A percentile compares a stretch with the other conserved stretches of the same genome.
Conservation (phyloP, 2,113 vertebrate genomes). For the Scalopus aquaticus region DNA sequence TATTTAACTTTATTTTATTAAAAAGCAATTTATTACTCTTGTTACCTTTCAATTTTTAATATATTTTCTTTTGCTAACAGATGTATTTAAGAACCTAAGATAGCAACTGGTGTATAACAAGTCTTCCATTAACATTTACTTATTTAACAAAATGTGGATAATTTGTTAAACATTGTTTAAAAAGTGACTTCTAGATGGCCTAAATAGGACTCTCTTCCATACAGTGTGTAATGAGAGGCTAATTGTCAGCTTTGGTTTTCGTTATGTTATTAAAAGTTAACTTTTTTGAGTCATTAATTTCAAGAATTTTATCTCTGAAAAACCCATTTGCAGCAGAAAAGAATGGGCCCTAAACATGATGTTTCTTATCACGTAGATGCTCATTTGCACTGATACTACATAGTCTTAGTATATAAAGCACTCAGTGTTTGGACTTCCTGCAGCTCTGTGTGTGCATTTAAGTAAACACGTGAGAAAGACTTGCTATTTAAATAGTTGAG, state of each 20-base stretch:
- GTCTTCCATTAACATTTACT: slow-evolving; percentile 32
- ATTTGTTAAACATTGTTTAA: slow-evolving; percentile 21
- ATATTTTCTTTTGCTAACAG: neutral
- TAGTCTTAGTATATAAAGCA: slow-evolving; percentile 69
- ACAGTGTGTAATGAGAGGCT: neutral
- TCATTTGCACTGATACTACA: slow-evolving; percentile 58
- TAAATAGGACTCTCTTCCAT: neutral
- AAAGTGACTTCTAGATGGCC: neutral
- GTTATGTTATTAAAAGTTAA: slow-evolving; percentile 32
- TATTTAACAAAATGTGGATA: slow-evolving; percentile 3
- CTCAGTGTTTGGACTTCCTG: slow-evolving; percentile 72
- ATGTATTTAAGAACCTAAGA: neutral
- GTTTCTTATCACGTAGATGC: slow-evolving; percentile 64
- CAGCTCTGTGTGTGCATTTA: slow-evolving; percentile 63
- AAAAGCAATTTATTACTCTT: slow-evolving; percentile 32
- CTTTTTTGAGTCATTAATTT: slow-evolving; percentile 45
- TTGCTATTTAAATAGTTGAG: slow-evolving; percentile 77
- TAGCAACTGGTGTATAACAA: slow-evolving; percentile 1
- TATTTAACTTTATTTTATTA: slow-evolving; percentile 31
- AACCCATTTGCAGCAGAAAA: slow-evolving; percentile 47
- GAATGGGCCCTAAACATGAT: neutral
- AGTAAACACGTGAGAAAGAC: slow-evolving; percentile 72
- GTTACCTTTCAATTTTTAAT: slow-evolving; percentile 34
- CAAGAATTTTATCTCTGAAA: slow-evolving; percentile 59
- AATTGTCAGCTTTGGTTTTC: neutral